Percentiles rank a stretch among this genome's conserved stretches.
Conservation (phyloP, 2,113 vertebrate species). For the Piprites chloris region DNA sequence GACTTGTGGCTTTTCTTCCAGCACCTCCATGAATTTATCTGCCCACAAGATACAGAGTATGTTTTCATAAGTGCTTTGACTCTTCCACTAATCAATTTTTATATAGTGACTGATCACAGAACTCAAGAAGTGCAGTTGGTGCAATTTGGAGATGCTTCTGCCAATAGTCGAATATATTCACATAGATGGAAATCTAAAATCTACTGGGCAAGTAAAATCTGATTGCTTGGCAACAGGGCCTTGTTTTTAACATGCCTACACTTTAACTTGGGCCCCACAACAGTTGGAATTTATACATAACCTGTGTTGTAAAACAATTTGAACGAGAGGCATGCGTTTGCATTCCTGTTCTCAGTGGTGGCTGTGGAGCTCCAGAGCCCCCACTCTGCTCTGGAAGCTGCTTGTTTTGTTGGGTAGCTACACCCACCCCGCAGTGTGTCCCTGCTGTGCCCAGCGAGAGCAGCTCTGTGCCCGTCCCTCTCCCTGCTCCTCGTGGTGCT, state of each 20-base stretch:
- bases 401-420: not conserved
- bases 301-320: slow-evolving; percentile 3
- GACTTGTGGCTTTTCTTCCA: not conserved
- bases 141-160: slow-evolving; percentile 3
- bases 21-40: not conserved
- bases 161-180: not conserved
- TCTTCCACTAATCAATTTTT: slow-evolving; percentile 39
- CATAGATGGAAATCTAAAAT: not conserved
- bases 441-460: not conserved
- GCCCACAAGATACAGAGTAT: not conserved
- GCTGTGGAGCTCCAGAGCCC: not conserved
- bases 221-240: slow-evolving; percentile 45
- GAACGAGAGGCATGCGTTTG: not conserved
- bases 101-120: not conserved
- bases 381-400: not conserved
- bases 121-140: not conserved
- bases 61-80: slow-evolving; percentile 13
- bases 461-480: not conserved
- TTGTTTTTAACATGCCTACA: slow-evolving; percentile 19
- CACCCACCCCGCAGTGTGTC: not conserved
- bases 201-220: slow-evolving; percentile 12
- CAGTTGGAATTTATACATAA: slow-evolving; percentile 41
- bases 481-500: rapidly evolving
- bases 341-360: not conserved
- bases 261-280: slow-evolving; percentile 16